Base-by-base conservation (phyloP, 30 jellyfish, hydroid and myxozoan species). In the Mastigias papua region DNA sequence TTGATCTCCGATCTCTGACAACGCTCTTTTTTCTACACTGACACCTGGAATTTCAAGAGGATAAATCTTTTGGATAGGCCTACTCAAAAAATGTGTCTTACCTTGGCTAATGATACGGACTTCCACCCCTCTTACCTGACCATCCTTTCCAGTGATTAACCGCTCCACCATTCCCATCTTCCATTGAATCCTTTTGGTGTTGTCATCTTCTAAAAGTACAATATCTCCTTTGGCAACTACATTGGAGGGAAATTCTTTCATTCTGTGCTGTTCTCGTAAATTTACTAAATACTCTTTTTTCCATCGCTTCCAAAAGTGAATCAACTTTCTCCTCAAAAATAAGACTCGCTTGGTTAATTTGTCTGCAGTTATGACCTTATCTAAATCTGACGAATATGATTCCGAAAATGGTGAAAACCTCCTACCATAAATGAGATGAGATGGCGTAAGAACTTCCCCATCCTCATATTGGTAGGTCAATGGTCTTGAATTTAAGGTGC, bases 251-350 rank as follows among this genome's bases (percentile, higher is more conserved):
- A 4, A 22, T 7, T 34, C 23, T 65, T 21, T 49, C 76, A 50
- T 32, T 37, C 85, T 62, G 64, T 76, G 91, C 26, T 35, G 16
- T 76, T 87, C 96, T 31, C 96, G 74, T 0, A 87, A 34, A 65
- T 65, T 77, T 17, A 80, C 82, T 32, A 79, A 69, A 77, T 88
- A 88, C 50, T 88, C 97, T 64, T 50, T 78, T 25, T 27, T 48
- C 97, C 93, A 88, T 54, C 92, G 32, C 17, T 33, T 29, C 97
- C 92, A 88, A 82, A 88, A 78, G 61, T 79, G 94, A 3, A 23
- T 15, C 72, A 85, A 29, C 88, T 48, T 82, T 29, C 48, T 28
- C 31, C 32, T 54, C 20, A 82, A 50, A 42, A 30, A 82, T 49
- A 37, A 25, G 46, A 37, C 29, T 48, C 92, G 35, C 26, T 50